Evolutionary conservation across 2,797 vertebrate genomes (phyloP).

Genomic region (Avahi laniger): DNA sequence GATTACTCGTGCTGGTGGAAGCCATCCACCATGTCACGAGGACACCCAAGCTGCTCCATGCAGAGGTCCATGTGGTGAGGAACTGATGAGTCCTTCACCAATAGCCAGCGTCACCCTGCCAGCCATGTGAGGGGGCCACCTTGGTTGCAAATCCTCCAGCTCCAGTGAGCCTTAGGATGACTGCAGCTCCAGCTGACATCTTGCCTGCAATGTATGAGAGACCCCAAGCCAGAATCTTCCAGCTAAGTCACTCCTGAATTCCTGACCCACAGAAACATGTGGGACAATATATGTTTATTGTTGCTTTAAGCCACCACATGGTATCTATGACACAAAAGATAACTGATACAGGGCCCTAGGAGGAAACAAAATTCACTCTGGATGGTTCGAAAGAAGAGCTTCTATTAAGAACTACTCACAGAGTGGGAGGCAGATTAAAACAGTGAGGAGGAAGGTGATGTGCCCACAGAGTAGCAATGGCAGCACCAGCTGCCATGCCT

Average conservation of each 20-base stretch:
- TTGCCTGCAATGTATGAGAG: not conserved
- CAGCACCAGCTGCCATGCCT: not conserved
- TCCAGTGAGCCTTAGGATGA: not conserved
- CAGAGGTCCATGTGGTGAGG: not conserved
- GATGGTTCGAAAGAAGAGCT: slow-evolving; percentile 28
- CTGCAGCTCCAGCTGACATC: not conserved
- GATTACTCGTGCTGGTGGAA: not conserved
- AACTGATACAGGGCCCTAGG: not conserved
- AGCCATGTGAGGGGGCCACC: not conserved
- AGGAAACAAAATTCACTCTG: slow-evolving; percentile 25
- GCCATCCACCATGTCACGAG: not conserved
- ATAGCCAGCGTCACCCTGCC: not conserved
- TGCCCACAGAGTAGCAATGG: not conserved
- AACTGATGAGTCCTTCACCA: not conserved
- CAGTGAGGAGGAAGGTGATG: not conserved
- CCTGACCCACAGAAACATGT: not conserved
- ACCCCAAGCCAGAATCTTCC: not conserved
- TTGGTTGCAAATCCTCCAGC: not conserved
- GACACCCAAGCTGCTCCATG: not conserved
- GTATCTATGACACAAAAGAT: not conserved
- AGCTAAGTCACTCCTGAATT: slow-evolving; percentile 33
- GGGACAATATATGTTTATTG: not conserved
- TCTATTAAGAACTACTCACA: slow-evolving; percentile 14
- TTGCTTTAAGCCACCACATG: not conserved
- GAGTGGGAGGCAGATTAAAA: not conserved